phyloP scores from a whole-genome alignment of 2,797 vertebrate genomes.

The Diplodus sargus region DNA sequence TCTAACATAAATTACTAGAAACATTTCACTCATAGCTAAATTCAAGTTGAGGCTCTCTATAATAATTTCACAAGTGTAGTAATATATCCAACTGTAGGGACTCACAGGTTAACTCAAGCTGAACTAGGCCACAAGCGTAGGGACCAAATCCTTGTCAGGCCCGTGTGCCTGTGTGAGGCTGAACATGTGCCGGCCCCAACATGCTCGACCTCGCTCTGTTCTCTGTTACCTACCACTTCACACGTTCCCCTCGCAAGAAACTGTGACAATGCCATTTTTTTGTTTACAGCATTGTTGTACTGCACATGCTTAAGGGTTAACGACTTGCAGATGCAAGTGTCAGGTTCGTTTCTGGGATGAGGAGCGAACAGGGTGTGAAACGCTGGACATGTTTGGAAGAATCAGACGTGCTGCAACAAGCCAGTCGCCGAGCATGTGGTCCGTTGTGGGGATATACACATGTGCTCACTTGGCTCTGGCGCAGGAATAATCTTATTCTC shows the following conservation, averaged over 20 bases:
- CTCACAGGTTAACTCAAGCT: constrained; percentile 58
- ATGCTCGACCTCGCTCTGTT: constrained; percentile 67
- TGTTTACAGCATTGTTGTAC: constrained; percentile 77
- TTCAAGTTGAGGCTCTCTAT: neutral
- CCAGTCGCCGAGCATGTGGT: constrained; percentile 41
- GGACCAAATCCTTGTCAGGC: constrained; percentile 58
- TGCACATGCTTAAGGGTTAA: constrained; percentile 76
- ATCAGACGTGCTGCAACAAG: constrained; percentile 49
- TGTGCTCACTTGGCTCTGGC: constrained; percentile 42
- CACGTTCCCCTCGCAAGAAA: constrained; percentile 51
- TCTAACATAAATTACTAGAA: constrained; percentile 1
- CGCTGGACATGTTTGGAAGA: constrained; percentile 52
- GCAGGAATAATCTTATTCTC: constrained; percentile 34
- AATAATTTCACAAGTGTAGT: neutral
- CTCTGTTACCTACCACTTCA: constrained; percentile 73
- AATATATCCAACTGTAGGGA: neutral
- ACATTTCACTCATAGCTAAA: neutral
- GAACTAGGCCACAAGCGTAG: constrained; percentile 54
- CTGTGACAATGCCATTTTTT: constrained; percentile 62
- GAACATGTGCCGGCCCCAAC: constrained; percentile 68
- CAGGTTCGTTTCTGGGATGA: constrained; percentile 61
- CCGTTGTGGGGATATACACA: constrained; percentile 32
- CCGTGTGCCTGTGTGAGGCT: constrained; percentile 65
- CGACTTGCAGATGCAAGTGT: constrained; percentile 78
- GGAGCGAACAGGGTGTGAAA: constrained; percentile 60